A percentile compares a stretch with the other conserved stretches of the same genome.
Conservation (phyloP, 2,113 vertebrate species). For the Empidonax traillii region DNA sequence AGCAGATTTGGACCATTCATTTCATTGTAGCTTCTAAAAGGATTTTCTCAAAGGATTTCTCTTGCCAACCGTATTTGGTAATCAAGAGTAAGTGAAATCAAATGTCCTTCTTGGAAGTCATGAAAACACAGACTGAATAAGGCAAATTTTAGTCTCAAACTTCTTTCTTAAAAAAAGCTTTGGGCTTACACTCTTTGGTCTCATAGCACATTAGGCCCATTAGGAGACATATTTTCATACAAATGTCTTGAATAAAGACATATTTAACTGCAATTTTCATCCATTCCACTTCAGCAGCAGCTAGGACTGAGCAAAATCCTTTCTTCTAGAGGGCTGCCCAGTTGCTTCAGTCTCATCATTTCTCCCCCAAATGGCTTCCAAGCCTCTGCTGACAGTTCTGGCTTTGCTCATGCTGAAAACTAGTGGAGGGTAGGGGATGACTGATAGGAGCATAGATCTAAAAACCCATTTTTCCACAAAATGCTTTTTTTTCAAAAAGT, state of each 20-base stretch:
- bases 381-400: not conserved
- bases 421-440: not conserved
- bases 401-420: not conserved
- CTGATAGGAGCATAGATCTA: fast-evolving
- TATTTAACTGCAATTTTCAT: not conserved
- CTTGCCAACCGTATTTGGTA: not conserved
- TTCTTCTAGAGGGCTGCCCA: not conserved
- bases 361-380: not conserved
- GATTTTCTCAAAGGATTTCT: not conserved
- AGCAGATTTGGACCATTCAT: not conserved
- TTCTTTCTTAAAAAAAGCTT: not conserved
- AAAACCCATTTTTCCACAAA: not conserved
- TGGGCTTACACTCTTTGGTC: not conserved
- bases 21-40: not conserved
- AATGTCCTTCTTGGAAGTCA: not conserved
- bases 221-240: not conserved
- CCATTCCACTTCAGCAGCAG: not conserved
- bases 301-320: not conserved
- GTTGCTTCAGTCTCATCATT: not conserved
- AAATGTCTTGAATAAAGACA: not conserved
- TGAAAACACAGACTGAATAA: not conserved
- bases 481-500: not conserved
- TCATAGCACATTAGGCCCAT: not conserved
- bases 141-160: not conserved
- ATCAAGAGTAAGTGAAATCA: not conserved